Conservation (phyloP, 2,113 vertebrate species). For the Semnornis frantzii region DNA sequence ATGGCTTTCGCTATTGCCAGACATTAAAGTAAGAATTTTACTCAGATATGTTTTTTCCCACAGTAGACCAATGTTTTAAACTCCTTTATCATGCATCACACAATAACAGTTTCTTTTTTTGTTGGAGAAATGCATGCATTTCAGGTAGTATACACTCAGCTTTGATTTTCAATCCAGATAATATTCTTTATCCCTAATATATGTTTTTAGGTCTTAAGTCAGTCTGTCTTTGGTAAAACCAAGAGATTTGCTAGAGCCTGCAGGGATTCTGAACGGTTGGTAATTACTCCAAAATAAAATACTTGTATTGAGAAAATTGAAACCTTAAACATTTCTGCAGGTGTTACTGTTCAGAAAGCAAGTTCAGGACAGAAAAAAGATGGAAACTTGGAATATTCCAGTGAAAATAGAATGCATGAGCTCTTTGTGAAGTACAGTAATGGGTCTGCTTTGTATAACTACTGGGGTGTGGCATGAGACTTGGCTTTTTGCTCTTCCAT, state of each 20-base stretch:
- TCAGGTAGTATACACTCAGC: background rate
- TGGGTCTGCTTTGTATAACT: background rate
- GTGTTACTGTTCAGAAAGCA: background rate
- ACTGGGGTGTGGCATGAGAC: background rate
- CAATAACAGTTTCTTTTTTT: background rate
- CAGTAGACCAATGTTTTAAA: background rate
- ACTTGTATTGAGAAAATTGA: background rate
- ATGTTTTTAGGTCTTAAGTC: background rate
- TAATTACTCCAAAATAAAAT: constrained; percentile 12
- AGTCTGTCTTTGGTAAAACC: background rate
- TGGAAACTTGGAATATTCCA: background rate
- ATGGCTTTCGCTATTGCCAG: background rate
- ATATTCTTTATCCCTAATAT: background rate
- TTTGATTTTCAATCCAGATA: background rate
- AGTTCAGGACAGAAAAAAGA: background rate
- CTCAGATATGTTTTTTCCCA: background rate
- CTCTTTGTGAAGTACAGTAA: background rate
- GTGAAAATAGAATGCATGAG: fast-evolving
- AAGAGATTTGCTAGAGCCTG: background rate
- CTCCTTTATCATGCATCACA: fast-evolving
- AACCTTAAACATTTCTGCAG: background rate
- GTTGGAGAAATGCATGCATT: background rate
- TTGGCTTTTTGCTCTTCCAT: background rate
- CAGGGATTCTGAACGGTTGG: background rate
- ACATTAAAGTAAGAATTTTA: background rate